Conservation (phyloP, 2,113 vertebrate species). For the Pavo muticus region DNA sequence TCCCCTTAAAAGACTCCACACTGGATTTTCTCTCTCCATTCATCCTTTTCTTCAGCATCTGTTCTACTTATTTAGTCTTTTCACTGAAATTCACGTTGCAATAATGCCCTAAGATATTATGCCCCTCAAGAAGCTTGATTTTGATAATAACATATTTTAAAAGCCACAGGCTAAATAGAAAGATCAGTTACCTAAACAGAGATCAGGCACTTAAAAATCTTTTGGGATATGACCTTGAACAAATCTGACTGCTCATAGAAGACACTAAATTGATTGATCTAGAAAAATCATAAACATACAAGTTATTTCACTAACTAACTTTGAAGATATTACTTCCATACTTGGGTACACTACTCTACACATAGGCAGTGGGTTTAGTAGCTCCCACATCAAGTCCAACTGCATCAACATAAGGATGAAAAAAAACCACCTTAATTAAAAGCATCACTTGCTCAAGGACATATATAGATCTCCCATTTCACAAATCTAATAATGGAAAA, state of each 20-base stretch:
- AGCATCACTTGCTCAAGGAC: neutral
- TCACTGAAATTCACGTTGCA: neutral
- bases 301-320: neutral
- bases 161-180: neutral
- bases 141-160: neutral
- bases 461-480: neutral
- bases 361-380: neutral
- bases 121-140: neutral
- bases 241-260: neutral
- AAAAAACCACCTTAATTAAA: neutral
- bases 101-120: neutral
- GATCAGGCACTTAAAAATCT: neutral
- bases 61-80: neutral
- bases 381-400: neutral
- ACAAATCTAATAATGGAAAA: slow-evolving; percentile 39
- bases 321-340: neutral
- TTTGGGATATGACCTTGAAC: neutral
- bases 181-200: neutral
- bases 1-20: neutral
- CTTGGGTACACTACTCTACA: neutral
- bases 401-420: neutral
- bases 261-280: neutral
- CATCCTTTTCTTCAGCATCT: neutral
- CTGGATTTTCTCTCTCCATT: accelerated
- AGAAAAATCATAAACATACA: neutral